Evolutionary conservation across 2,888 invertebrate genomes (phyloP), one percentile per base, ranked within the genome.

Genomic region (Sipha maydis): DNA sequence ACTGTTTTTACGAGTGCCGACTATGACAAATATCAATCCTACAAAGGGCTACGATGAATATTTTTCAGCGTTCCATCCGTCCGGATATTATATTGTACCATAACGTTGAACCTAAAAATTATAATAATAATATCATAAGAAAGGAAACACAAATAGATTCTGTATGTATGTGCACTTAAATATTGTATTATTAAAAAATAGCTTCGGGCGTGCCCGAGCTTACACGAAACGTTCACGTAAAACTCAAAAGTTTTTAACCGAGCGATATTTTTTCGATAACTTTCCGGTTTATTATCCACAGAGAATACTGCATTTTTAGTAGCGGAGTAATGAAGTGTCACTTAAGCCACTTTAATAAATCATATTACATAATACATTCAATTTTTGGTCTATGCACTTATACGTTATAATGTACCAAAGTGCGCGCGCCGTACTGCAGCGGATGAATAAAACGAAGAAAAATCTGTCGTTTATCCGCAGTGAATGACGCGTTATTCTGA

Each of bases 261-360:
- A 83, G 21, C 38, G n/a, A 61, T 75, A 75, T 56, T 83, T 73
- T 71, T 11, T 19, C 34, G 73, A 54, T 34, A 34, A 56, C 56
- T 56, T 28, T 56, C 38, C 28, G 75, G 75, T 83, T 75, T 83
- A 83, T 83, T 83, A 28, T 83, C 56, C 56, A 56, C 21, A 11
- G 54, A n/a, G 38, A n/a, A 34, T 31, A 31, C 73, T 71, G 25
- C 5, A 11, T 56, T 56, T 75, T 83, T 75, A 34, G 73, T 3
- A 17, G 19, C 9, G 75, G 38, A 76, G 31, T 67, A 67, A 76
- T 67, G 41, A 76, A 84, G 76, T 76, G 76, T 67, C 76, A 84
- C 67, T 84, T 76, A 41, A n/a, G 54, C 25, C 41, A 31, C 76
- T 28, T 76, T 21, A 84, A 76, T 84, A 84, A 84, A 76, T 67